Conservation (phyloP, 2,113 vertebrate species). For the Rhabdornis inornatus region DNA sequence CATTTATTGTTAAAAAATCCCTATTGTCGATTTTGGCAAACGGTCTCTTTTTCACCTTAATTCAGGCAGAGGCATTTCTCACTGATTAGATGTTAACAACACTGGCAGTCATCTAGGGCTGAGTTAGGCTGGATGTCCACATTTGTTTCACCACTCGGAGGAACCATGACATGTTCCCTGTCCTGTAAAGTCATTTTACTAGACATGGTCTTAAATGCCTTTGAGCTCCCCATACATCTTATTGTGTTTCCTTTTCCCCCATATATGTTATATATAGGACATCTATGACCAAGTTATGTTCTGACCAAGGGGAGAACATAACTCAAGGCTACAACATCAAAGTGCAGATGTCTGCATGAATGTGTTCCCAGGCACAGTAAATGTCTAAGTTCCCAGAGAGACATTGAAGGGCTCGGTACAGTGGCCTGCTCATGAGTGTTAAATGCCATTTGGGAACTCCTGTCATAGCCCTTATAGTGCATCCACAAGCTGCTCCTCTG, state of each 20-base stretch:
- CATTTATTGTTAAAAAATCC: neutral
- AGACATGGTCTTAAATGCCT: neutral
- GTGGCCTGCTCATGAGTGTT: neutral
- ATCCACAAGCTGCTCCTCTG: neutral
- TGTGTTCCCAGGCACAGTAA: neutral
- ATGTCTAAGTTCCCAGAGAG: neutral
- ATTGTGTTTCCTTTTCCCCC: neutral
- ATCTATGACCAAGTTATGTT: too few relatives aligned
- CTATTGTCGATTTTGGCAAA: neutral
- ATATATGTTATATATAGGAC: neutral
- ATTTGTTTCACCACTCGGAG: rapidly evolving
- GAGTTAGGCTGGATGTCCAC: neutral
- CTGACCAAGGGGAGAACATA: neutral
- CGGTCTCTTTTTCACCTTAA: neutral
- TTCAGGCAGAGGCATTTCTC: neutral
- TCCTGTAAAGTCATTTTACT: neutral
- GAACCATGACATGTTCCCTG: neutral
- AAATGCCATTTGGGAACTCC: neutral
- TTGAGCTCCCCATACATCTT: neutral
- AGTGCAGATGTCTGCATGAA: neutral
- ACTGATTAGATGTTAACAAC: neutral
- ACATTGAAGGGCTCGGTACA: neutral
- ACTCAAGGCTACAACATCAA: neutral
- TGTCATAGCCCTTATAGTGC: neutral
- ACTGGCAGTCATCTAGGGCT: neutral